Evolutionary conservation across 2,888 invertebrate species (phyloP), one percentile per base, ranked within the genome.

Genomic region (Corbicula japonica): DNA sequence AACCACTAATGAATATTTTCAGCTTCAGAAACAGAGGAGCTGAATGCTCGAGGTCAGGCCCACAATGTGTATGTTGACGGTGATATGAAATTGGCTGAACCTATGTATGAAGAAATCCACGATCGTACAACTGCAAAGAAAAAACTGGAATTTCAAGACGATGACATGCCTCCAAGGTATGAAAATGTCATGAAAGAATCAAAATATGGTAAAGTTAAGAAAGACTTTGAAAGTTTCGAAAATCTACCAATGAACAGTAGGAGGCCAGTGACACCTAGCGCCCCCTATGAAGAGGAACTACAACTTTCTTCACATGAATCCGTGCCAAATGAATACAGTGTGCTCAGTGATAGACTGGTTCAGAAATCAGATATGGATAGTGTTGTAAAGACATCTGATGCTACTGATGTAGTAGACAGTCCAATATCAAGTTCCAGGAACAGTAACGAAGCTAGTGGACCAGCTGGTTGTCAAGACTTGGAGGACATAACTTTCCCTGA

Each of bases 91-190:
- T 71, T 80, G 2, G 71, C 74, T 12, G 89, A 89, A 41, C 82
- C 87, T 0, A 85, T 83, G 56, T 87, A 86, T 60, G 85, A 88
- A 46, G 88, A 86, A 46, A 87, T 86, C 5, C 66, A 62, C 26
- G 84, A 82, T 54, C 76, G 71, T 28, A 73, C 65, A 38, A 38
- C 54, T 12, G 62, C 48, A 4, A 72, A 63, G 41, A 69, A 73
- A 30, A 69, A 73, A 46, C 60, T 58, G 8, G 65, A 52, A 10
- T 30, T 62, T 18, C 35, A 60, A 21, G 66, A 65, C 21, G 73
- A 70, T 12, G 15, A 38, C 8, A 23, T 60, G 10, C 44, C 58
- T 1, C 44, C 52, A 41, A 34, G 58, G 1, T 76, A 82, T 35
- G 69, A 76, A 41, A 80, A 75, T 66, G 28, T 63, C 21, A 62